phyloP scores from a whole-genome alignment of 2,113 vertebrate genomes.

The Macaca mulatta region DNA sequence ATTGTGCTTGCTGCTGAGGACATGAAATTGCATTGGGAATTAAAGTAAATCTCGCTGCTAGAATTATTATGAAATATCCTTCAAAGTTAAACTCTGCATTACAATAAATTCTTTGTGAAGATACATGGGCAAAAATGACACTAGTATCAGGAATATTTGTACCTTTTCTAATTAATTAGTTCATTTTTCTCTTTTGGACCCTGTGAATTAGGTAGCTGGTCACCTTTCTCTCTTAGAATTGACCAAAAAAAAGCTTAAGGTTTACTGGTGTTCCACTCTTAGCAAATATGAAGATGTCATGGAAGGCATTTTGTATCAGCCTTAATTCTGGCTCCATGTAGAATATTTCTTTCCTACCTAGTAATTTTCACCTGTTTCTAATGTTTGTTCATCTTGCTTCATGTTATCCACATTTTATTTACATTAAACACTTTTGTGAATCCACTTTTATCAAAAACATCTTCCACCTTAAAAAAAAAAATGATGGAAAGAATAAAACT shows the following conservation, averaged over 20 bases:
- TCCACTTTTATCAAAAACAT: not conserved
- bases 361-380: not conserved
- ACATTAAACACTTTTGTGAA: not conserved
- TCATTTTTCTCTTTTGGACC: not conserved
- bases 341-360: not conserved
- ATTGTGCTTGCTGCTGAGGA: not conserved
- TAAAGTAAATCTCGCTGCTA: not conserved
- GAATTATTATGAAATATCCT: not conserved
- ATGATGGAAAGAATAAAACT: not conserved
- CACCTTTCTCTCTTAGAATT: not conserved
- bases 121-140: not conserved
- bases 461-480: constrained; percentile 50
- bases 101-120: not conserved
- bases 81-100: not conserved
- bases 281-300: not conserved
- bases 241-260: not conserved
- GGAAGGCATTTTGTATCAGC: not conserved
- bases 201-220: not conserved
- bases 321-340: not conserved
- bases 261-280: not conserved
- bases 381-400: not conserved
- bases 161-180: not conserved
- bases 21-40: not conserved
- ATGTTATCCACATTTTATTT: not conserved
- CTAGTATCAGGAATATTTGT: not conserved